These are phyloP conservation scores for Pipistrellus pipistrellus DNA, from an alignment of 2,797 vertebrate genomes.

Conservation along the genomic window DNA sequence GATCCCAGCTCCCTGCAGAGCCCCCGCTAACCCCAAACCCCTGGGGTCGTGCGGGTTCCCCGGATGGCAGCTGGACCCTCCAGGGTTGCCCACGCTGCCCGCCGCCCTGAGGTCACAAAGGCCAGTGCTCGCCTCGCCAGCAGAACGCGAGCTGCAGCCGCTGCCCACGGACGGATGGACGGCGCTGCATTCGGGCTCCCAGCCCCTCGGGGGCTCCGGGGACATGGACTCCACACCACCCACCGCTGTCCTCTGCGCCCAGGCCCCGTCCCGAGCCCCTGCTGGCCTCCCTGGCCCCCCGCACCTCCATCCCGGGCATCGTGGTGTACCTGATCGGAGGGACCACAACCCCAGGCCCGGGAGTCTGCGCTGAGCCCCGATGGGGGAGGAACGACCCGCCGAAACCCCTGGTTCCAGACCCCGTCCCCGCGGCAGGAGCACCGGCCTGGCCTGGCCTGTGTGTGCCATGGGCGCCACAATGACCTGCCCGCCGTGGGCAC, in stretches of 20 bases:
- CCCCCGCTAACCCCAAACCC: conserved; percentile 85
- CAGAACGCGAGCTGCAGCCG: conserved; percentile 94
- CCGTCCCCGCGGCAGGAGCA: conserved; percentile 95
- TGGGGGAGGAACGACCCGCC: conserved; percentile 99
- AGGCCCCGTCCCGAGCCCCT: conserved; percentile 94
- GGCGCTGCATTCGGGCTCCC: conserved; percentile 93
- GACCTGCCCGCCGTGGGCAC: conserved; percentile 94
- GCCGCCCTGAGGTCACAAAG: conserved; percentile 93
- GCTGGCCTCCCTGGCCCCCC: conserved; percentile 92
- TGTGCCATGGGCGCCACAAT: conserved; percentile 93
- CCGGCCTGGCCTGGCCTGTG: conserved; percentile 89
- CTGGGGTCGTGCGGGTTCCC: conserved; percentile 97
- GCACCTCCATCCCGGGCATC: conserved; percentile 91
- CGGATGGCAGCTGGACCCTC: conserved; percentile 93
- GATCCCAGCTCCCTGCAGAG: conserved; percentile 93
- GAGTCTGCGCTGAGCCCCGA: conserved; percentile 93
- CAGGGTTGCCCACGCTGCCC: conserved; percentile 92
- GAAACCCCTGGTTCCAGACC: conserved; percentile 96
- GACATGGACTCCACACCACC: conserved; percentile 94
- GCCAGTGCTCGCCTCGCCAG: conserved; percentile 94
- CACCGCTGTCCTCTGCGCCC: conserved; percentile 89
- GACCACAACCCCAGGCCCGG: conserved; percentile 94
- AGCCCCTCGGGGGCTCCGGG: conserved; percentile 89
- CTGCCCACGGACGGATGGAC: conserved; percentile 89
- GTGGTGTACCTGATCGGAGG: conserved; percentile 97